Evolutionary conservation across 2,888 invertebrate genomes (phyloP).

Genomic region (Drosophila demipolita): DNA sequence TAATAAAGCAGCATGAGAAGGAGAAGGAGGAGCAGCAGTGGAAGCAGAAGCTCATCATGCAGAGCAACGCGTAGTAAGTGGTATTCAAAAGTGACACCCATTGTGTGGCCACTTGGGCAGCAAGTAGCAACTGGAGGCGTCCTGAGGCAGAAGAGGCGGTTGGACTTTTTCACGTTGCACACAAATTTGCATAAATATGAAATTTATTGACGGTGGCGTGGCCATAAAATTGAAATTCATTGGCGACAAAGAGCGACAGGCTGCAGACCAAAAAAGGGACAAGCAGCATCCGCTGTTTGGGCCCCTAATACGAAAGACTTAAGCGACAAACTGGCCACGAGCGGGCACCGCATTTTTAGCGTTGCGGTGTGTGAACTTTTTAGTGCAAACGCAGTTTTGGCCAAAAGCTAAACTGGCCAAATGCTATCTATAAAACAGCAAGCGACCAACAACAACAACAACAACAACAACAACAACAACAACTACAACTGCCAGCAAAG

Average conservation of each 20-base stretch:
- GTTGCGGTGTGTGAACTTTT: constrained; percentile 58
- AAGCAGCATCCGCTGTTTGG: constrained; percentile 14
- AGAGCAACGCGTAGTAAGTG: constrained; percentile 1
- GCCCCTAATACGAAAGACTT: constrained; percentile 65
- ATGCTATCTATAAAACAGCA: constrained; percentile 55
- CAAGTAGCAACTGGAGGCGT: constrained; percentile 4
- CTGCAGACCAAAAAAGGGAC: constrained; percentile 20
- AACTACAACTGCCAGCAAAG: constrained; percentile 34
- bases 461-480: too few relatives aligned
- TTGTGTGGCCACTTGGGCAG: constrained; percentile 44
- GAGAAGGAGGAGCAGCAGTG: background rate
- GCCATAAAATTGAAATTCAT: constrained; percentile 79
- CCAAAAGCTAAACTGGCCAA: constrained; percentile 42
- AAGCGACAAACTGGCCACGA: constrained; percentile 67
- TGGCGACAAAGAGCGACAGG: constrained; percentile 58
- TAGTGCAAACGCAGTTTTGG: constrained; percentile 38
- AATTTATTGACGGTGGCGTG: constrained; percentile 76
- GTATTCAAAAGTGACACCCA: constrained; percentile 37
- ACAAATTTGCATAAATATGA: constrained; percentile 78
- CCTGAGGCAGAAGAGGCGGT: background rate
- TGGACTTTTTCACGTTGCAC: constrained; percentile 9
- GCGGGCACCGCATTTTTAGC: constrained; percentile 32
- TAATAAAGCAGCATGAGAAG: constrained; percentile 2
- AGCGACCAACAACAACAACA: constrained; percentile 26
- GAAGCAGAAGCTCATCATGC: background rate